These are phyloP conservation scores for Holothuria glaberrima DNA, from an alignment of 35 echinoderm and acorn worm genomes.

Conservation along the genomic window DNA sequence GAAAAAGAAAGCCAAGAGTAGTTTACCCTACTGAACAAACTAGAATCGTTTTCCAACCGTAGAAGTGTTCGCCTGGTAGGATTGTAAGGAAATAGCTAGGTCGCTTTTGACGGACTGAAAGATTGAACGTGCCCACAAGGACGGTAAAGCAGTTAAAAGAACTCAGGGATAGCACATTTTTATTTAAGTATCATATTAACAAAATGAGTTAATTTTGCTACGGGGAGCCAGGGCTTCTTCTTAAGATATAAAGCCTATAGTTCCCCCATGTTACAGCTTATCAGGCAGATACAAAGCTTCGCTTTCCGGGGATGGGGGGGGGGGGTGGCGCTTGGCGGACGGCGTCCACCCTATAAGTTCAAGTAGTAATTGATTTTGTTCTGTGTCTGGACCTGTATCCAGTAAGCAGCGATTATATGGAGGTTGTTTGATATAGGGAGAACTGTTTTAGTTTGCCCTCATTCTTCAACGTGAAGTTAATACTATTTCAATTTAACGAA, in stretches of 20 bases:
- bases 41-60: neutral
- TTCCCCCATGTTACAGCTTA: neutral
- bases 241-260: neutral
- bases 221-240: neutral
- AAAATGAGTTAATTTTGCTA: neutral
- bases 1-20: neutral
- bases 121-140: constrained; percentile 7
- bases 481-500: no score
- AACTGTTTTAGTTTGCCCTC: no score
- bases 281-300: no score
- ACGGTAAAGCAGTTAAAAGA: neutral
- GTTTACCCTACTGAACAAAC: constrained; percentile 23
- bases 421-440: no score
- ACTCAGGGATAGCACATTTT: neutral
- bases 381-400: no score
- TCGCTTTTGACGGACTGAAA: neutral
- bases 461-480: no score
- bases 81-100: constrained; percentile 10
- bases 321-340: no score
- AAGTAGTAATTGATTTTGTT: neutral
- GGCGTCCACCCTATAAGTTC: neutral
- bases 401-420: no score
- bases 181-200: neutral
- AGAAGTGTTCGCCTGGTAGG: neutral
- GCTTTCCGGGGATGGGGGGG: no score